Evolutionary conservation across 2,888 invertebrate species (phyloP).

Genomic region (Mesorhabditis spiculigera): DNA sequence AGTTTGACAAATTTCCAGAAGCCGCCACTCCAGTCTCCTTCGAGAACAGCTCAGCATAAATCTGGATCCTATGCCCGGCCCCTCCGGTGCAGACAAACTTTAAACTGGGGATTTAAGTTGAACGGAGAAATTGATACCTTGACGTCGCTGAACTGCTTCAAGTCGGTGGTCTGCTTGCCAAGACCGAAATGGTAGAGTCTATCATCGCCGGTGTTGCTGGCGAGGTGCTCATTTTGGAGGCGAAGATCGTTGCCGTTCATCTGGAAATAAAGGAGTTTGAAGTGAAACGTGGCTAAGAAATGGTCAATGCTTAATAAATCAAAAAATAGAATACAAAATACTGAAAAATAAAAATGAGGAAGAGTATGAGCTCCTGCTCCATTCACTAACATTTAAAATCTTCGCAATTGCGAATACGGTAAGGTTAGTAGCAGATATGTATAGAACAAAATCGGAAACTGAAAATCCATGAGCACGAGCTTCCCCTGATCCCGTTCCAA

Average conservation of each 20-base stretch:
- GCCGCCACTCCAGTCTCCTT: slow-evolving; percentile 38
- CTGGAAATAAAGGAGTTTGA: no score
- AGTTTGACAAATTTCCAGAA: slow-evolving; percentile 57
- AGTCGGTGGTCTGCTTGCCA: slow-evolving; percentile 35
- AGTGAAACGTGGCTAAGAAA: no score
- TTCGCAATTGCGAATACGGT: no score
- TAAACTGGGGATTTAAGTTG: background rate
- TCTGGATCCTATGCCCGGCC: slow-evolving; percentile 60
- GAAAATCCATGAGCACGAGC: no score
- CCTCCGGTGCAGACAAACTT: slow-evolving; percentile 64
- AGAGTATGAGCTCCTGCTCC: no score
- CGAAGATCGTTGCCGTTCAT: slow-evolving; percentile 16
- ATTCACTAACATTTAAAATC: no score
- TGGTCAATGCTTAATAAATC: no score
- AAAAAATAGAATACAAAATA: no score
- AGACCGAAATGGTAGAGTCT: slow-evolving; percentile 54
- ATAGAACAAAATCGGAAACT: no score
- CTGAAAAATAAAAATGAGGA: no score
- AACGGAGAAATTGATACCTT: slow-evolving; percentile 20
- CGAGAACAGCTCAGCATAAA: slow-evolving; percentile 60
- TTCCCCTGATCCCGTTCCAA: no score
- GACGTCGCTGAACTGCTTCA: slow-evolving; percentile 37
- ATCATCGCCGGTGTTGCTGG: slow-evolving; percentile 27
- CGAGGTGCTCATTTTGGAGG: slow-evolving; percentile 35
- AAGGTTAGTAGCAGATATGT: no score